Conservation (phyloP, 2,113 vertebrate species). For the Passer montanus region DNA sequence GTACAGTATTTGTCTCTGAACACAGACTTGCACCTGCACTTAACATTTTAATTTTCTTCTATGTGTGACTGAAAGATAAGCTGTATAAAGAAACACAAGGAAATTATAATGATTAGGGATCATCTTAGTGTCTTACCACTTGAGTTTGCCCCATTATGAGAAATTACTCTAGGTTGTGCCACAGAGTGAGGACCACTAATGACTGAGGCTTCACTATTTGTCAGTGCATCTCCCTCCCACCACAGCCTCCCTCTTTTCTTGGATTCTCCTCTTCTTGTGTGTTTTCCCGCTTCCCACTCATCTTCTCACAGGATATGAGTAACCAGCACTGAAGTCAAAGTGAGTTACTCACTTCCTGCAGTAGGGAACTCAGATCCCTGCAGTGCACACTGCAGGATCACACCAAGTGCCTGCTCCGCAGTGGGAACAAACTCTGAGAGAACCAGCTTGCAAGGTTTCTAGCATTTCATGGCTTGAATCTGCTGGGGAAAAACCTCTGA, state of each 20-base stretch:
- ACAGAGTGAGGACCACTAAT: background rate
- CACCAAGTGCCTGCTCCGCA: background rate
- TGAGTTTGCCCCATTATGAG: background rate
- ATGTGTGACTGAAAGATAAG: background rate
- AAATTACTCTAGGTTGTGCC: background rate
- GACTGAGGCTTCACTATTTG: background rate
- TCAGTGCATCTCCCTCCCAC: background rate
- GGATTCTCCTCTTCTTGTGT: background rate
- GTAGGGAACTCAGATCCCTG: background rate
- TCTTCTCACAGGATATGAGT: slow-evolving; percentile 60
- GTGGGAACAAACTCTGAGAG: background rate
- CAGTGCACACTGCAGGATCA: background rate
- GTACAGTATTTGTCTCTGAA: background rate
- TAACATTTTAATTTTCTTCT: background rate
- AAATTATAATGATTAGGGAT: background rate
- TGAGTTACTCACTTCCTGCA: slow-evolving; percentile 51
- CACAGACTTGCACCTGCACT: background rate
- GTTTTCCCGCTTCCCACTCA: background rate
- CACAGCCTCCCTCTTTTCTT: background rate
- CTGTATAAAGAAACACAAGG: background rate
- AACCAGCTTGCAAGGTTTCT: background rate
- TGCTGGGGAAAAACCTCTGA: background rate
- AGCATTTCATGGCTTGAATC: background rate
- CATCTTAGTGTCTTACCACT: background rate
- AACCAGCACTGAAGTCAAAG: slow-evolving; percentile 19